phyloP scores from a whole-genome alignment of 2,797 vertebrate genomes.

The Poecilia wingei region DNA sequence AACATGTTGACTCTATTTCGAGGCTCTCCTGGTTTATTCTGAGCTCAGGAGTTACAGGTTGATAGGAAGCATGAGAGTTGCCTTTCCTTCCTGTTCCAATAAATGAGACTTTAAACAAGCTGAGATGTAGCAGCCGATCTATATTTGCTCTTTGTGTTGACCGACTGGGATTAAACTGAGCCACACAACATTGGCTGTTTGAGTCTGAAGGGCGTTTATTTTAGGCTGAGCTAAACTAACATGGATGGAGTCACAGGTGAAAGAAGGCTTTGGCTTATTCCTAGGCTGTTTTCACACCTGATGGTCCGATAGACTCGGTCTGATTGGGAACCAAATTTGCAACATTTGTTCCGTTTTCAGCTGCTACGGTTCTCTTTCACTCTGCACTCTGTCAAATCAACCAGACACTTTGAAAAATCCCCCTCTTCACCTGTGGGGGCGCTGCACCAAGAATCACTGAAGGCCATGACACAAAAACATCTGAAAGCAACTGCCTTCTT shows the following conservation, averaged over 20 bases:
- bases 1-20: conserved; percentile 73
- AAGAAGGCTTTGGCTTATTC: conserved; percentile 18
- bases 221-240: conserved; percentile 64
- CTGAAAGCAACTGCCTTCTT: no score
- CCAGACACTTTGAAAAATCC: no score
- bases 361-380: no score
- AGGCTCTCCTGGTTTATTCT: conserved; percentile 66
- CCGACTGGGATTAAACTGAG: conserved; percentile 66
- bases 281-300: no score
- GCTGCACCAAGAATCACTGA: no score
- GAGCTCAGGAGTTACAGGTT: conserved; percentile 53
- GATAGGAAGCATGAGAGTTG: conserved; percentile 67
- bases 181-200: conserved; percentile 69
- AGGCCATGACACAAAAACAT: no score
- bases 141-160: conserved; percentile 78
- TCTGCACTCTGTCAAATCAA: no score
- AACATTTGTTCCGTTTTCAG: no score
- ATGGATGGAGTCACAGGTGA: conserved; percentile 58
- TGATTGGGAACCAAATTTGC: no score
- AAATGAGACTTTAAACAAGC: conserved; percentile 71
- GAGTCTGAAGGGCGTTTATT: conserved; percentile 59
- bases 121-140: conserved; percentile 66
- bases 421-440: no score
- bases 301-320: no score
- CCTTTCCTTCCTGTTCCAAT: conserved; percentile 71